Evolutionary conservation across 2,888 invertebrate genomes (phyloP).

Genomic region (Acrobasis repandana): DNA sequence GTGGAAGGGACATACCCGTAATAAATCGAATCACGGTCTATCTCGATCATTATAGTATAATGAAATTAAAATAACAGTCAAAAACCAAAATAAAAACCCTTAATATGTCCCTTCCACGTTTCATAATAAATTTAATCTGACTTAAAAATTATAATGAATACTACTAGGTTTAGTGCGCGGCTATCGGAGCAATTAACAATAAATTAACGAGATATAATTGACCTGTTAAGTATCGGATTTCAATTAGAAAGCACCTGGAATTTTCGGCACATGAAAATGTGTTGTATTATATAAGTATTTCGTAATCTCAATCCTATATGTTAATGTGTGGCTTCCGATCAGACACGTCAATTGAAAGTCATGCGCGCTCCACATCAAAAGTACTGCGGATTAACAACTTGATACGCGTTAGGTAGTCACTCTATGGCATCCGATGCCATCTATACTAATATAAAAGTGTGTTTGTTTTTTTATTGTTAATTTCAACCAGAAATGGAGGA

Average conservation of each 20-base stretch:
- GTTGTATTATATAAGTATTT: slow-evolving; percentile 67
- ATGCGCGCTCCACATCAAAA: slow-evolving; percentile 12
- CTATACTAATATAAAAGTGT: neutral
- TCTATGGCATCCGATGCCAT: neutral
- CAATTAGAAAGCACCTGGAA: slow-evolving; percentile 65
- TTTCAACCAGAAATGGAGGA: no score
- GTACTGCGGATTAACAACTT: slow-evolving; percentile 3
- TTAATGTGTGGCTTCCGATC: slow-evolving; percentile 73
- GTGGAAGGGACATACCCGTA: no score
- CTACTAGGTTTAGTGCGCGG: neutral
- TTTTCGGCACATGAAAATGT: slow-evolving; percentile 63
- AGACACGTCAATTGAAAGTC: slow-evolving; percentile 58
- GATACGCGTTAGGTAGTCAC: neutral
- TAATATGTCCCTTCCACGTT: no score
- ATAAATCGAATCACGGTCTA: no score
- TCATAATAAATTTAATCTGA: neutral
- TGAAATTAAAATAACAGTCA: no score
- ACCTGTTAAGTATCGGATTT: slow-evolving; percentile 37
- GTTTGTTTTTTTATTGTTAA: no score
- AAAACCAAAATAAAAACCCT: no score
- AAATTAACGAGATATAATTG: slow-evolving; percentile 32
- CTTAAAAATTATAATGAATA: neutral
- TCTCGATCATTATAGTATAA: no score
- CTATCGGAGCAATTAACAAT: slow-evolving; percentile 25
- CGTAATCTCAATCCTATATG: slow-evolving; percentile 66